Evolutionary conservation across 2,888 invertebrate species (phyloP).

Genomic region (Tetanocera ferruginea): DNA sequence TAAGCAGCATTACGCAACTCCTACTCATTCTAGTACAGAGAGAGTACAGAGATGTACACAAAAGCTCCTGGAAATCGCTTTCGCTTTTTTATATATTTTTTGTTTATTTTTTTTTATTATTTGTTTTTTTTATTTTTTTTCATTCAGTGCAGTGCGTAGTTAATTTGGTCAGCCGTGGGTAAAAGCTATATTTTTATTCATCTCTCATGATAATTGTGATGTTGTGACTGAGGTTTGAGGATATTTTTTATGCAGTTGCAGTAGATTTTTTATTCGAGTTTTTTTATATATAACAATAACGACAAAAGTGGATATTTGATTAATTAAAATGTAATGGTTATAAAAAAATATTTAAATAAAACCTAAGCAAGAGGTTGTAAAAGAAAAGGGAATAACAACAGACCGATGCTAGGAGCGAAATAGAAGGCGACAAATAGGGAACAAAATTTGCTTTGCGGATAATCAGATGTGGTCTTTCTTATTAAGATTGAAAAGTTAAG

Average conservation of each 20-base stretch:
- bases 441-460: no score
- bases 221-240: slow-evolving; percentile 49
- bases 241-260: slow-evolving; percentile 49
- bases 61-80: slow-evolving; percentile 38
- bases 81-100: slow-evolving; percentile 17
- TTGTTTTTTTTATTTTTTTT: slow-evolving; percentile 32
- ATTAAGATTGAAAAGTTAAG: no score
- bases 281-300: slow-evolving; percentile 63
- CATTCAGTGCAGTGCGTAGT: slow-evolving; percentile 37
- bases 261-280: slow-evolving; percentile 50
- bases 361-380: slow-evolving; percentile 34
- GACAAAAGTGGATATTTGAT: slow-evolving; percentile 68
- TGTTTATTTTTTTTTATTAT: slow-evolving; percentile 11
- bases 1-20: slow-evolving; percentile 52
- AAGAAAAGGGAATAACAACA: slow-evolving; percentile 28
- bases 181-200: slow-evolving; percentile 43
- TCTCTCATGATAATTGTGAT: slow-evolving; percentile 49
- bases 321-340: slow-evolving; percentile 56
- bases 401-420: slow-evolving; percentile 17
- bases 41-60: slow-evolving; percentile 31
- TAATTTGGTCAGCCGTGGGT: slow-evolving; percentile 46
- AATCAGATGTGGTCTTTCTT: no score
- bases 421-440: neutral
- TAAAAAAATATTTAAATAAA: slow-evolving; percentile 49
- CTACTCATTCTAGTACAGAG: slow-evolving; percentile 45